Evolutionary conservation across 1,140 invertebrate genomes (phyloP).

Genomic region (Microplitis mediator): DNA sequence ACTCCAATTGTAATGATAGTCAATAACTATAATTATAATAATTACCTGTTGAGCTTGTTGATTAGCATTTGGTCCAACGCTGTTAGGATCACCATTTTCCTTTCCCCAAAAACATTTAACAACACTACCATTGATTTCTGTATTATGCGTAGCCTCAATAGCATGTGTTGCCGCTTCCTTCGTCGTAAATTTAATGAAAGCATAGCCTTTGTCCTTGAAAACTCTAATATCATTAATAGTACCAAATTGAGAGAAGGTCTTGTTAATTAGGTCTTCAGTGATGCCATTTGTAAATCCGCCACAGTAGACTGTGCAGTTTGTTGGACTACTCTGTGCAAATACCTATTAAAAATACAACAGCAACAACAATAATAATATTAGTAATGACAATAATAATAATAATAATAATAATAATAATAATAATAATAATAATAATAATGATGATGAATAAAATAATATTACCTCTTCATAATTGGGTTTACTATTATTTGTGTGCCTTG

Average conservation of each 20-base stretch:
- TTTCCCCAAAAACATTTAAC: slow-evolving; percentile 99
- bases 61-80: slow-evolving; percentile 63
- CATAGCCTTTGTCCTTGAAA: slow-evolving; percentile 99
- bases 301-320: slow-evolving; percentile 99
- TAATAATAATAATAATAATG: slow-evolving; percentile 2
- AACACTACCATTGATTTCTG: slow-evolving; percentile 92
- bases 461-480: slow-evolving; percentile 63
- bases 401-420: no score
- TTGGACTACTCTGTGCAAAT: slow-evolving; percentile 96
- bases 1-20: neutral
- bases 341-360: slow-evolving; percentile 63
- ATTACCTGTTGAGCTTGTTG: slow-evolving; percentile 64
- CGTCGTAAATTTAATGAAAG: slow-evolving; percentile 97
- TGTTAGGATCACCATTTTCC: slow-evolving; percentile 81
- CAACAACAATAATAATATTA: slow-evolving; percentile 7
- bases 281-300: slow-evolving; percentile 93
- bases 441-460: slow-evolving; percentile 16
- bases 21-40: neutral
- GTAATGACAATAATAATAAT: neutral
- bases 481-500: slow-evolving; percentile 56
- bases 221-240: slow-evolving; percentile 96
- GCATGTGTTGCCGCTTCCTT: slow-evolving; percentile 97
- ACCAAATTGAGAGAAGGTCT: slow-evolving; percentile 93
- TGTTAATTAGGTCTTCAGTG: slow-evolving; percentile 94
- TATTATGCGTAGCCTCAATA: slow-evolving; percentile 96